Percentiles rank a stretch among this genome's conserved stretches.
phyloP scores from a whole-genome alignment of 2,113 vertebrate species.

The Dicerorhinus sumatrensis region DNA sequence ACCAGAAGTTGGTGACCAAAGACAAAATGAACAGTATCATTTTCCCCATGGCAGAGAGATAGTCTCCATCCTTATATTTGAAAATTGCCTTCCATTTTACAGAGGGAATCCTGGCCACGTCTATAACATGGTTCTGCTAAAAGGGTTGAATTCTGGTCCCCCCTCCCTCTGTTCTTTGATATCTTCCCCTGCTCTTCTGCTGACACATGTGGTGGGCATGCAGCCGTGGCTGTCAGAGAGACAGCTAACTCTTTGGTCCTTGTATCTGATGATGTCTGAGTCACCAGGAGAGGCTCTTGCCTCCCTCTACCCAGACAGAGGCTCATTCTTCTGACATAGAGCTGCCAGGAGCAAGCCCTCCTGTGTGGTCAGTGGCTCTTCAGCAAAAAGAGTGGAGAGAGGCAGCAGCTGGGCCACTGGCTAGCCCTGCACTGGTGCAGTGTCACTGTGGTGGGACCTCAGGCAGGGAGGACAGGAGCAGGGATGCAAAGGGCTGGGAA shows the following conservation, averaged over 20 bases:
- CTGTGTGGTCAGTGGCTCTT: background rate
- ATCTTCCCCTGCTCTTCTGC: background rate
- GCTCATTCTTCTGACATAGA: background rate
- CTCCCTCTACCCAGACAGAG: fast-evolving
- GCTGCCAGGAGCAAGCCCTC: background rate
- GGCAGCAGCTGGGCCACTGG: background rate
- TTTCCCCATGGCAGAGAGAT: background rate
- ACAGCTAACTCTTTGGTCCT: background rate
- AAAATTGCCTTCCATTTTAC: background rate
- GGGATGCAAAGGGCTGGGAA: background rate
- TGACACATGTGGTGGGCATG: fast-evolving
- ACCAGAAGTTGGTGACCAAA: background rate
- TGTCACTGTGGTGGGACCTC: background rate
- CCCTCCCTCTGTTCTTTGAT: background rate
- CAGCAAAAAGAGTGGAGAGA: background rate
- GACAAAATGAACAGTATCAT: background rate
- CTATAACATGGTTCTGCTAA: background rate
- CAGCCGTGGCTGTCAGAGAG: background rate
- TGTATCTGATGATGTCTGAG: background rate
- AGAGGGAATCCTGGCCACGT: background rate
- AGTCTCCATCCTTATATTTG: background rate
- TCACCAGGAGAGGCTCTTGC: background rate
- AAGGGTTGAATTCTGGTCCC: background rate
- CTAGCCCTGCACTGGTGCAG: fast-evolving
- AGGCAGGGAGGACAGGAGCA: background rate